Evolutionary conservation across 2,113 vertebrate genomes (phyloP).

Genomic region (Festucalex cinctus): DNA sequence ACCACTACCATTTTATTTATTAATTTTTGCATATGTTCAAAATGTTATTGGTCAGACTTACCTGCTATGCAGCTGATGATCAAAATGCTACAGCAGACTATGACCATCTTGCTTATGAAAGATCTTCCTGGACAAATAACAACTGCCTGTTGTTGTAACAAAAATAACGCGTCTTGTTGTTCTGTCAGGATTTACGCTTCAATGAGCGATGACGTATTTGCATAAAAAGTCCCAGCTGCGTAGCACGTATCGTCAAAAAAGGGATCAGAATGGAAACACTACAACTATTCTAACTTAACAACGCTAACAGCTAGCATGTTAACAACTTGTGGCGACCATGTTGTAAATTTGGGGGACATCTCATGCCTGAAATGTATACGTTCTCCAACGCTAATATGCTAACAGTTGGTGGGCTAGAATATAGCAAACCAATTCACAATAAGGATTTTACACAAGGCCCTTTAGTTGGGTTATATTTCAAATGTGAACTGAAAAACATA

Average conservation of each 20-base stretch:
- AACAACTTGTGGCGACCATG: too few relatives aligned
- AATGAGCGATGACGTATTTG: constrained; percentile 45
- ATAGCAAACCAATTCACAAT: too few relatives aligned
- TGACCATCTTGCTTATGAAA: constrained; percentile 31
- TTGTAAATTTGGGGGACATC: too few relatives aligned
- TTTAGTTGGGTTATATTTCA: too few relatives aligned
- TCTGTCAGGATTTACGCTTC: constrained; percentile 53
- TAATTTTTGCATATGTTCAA: neutral
- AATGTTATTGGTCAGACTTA: constrained; percentile 37
- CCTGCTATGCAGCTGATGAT: constrained; percentile 51
- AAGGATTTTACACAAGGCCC: too few relatives aligned
- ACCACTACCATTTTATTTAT: neutral
- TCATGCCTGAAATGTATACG: too few relatives aligned
- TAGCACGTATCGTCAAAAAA: neutral
- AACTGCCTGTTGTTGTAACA: neutral
- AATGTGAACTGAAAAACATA: too few relatives aligned
- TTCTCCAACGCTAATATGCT: too few relatives aligned
- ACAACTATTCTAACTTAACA: too few relatives aligned
- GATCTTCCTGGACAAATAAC: neutral
- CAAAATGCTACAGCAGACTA: constrained; percentile 10
- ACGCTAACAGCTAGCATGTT: too few relatives aligned
- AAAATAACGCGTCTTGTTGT: constrained; percentile 19
- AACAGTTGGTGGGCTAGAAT: too few relatives aligned
- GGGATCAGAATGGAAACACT: too few relatives aligned
- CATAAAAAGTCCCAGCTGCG: constrained; percentile 18